A percentile compares a stretch with the other conserved stretches of the same genome.
phyloP scores from a whole-genome alignment of 2,797 vertebrate species.

The Avahi laniger region DNA sequence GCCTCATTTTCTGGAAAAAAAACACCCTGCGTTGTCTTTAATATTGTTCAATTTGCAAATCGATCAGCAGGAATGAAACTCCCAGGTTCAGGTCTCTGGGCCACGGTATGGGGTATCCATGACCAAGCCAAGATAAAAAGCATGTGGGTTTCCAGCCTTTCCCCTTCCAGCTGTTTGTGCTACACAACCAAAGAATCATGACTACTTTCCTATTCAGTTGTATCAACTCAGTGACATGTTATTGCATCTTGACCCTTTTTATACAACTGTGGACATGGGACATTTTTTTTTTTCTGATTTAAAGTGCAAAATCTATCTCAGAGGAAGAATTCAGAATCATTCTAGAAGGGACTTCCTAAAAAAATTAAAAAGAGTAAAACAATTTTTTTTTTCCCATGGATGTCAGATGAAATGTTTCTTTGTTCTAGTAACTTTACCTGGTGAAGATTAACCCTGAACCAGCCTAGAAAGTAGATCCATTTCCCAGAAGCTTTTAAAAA shows the following conservation, averaged over 20 bases:
- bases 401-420: constrained; percentile 59
- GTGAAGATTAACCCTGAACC: constrained; percentile 54
- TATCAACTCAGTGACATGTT: background rate
- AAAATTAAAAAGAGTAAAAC: background rate
- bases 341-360: background rate
- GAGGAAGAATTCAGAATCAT: constrained; percentile 21
- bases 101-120: rapidly evolving
- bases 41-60: background rate
- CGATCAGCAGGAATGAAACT: background rate
- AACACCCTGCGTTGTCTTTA: background rate
- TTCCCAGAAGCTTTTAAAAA: constrained; percentile 72
- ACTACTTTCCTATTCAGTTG: background rate
- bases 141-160: background rate
- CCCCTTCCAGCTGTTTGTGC: background rate
- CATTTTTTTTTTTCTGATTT: background rate
- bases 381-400: background rate
- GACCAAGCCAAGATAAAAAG: background rate
- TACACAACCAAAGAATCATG: background rate
- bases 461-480: constrained; percentile 41
- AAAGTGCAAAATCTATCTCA: background rate
- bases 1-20: background rate
- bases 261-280: background rate
- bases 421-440: constrained; percentile 62
- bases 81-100: background rate
- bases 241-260: constrained; percentile 29